Base-by-base conservation (phyloP, 2,797 vertebrate species). In the Tragelaphus eurycerus region DNA sequence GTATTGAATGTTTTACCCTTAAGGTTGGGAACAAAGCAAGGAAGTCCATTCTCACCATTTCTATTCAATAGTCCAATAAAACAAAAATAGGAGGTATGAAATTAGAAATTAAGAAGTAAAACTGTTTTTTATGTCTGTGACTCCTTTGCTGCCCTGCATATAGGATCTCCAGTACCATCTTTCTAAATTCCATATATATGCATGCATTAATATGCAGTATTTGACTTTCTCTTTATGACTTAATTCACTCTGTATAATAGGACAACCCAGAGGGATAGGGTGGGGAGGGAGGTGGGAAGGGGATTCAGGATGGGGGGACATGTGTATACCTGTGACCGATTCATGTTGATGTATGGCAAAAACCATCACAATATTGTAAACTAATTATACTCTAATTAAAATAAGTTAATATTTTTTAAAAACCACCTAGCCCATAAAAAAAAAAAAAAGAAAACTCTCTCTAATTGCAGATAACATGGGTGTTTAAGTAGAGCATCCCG, bases 51-150 rank as follows among this genome's bases (percentile, higher is more conserved):
- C 29, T 93, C 31, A 89, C 31, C 16, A 86, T 89, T 81, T 96
- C 79, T 93, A 43, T 34, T 67, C 76, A 88, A 19, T 76, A 85
- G 81, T 92, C 34, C 59, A 93, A 67, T 21, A 59, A 94, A 85
- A 21, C 16, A 89, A 79, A 76, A 92, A 85, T 10, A 60, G 60
- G 55, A 83, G 23, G 9, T 48, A 79, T 81, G 60, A 85, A 87
- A 93, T 74, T 92, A n/a, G 60, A 55, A 96, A 96, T 71, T 86
- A 84, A 90, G 52, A 78, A 86, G 59, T 52, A 60, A 94, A 94
- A 95, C 62, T 90, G 62, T 11, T 38, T 71, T 71, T 71, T 38
- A 38, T 1, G 0, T 38, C 67, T 71, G 0, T 71, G 67, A 71
- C 67, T 71, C 34, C 67, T 71, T 71, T 71, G 67, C 67, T 71